A percentile compares a stretch with the other conserved stretches of the same genome.
Evolutionary conservation across 2,113 vertebrate genomes (phyloP).

Genomic region (Poeciliopsis prolifica): DNA sequence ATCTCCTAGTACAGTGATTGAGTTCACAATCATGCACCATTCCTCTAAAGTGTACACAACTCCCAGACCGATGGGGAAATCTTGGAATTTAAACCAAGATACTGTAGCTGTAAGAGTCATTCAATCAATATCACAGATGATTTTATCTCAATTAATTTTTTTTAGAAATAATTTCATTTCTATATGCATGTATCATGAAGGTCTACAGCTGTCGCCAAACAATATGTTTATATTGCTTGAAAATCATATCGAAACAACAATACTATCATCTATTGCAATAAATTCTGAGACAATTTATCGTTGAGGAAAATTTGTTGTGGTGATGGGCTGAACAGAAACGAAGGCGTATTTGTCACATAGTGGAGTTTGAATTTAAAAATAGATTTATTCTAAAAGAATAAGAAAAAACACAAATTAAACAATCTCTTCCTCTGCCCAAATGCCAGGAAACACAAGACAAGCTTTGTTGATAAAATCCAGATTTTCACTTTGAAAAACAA

Average conservation of each 20-base stretch:
- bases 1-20: slow-evolving; percentile 75
- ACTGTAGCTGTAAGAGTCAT: slow-evolving; percentile 40
- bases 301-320: too few species aligned
- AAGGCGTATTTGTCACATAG: not conserved
- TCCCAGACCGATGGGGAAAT: slow-evolving; percentile 73
- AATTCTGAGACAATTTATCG: too few species aligned
- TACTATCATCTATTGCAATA: too few species aligned
- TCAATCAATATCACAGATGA: slow-evolving; percentile 31
- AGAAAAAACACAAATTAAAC: too few species aligned
- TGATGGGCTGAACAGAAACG: not conserved
- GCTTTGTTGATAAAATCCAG: not conserved
- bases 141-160: slow-evolving; percentile 39
- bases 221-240: not conserved
- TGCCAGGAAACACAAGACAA: too few species aligned
- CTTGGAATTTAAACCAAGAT: slow-evolving; percentile 56
- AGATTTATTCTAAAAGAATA: not conserved
- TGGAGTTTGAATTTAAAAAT: not conserved
- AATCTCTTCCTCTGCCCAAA: too few species aligned
- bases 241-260: too few species aligned
- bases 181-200: slow-evolving; percentile 5
- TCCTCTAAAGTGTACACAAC: slow-evolving; percentile 63
- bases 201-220: not conserved
- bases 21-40: slow-evolving; percentile 74
- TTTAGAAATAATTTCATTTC: slow-evolving; percentile 6
- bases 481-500: not conserved